phyloP scores from a whole-genome alignment of 1,140 invertebrate genomes.

The Aleiodes sp. region DNA sequence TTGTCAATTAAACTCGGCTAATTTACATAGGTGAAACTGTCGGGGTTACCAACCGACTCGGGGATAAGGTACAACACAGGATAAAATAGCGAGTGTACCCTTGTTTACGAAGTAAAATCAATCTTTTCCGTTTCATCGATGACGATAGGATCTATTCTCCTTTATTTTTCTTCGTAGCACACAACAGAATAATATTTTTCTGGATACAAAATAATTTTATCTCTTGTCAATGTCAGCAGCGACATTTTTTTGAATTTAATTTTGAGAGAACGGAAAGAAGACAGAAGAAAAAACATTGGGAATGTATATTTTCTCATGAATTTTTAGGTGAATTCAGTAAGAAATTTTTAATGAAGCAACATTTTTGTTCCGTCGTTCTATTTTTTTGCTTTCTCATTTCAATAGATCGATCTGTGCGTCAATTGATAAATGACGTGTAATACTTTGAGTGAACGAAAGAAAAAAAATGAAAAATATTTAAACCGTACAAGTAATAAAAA shows the following conservation, averaged over 20 bases:
- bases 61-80: neutral
- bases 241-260: neutral
- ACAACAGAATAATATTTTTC: neutral
- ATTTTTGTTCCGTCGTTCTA: no score
- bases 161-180: no score
- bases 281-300: no score
- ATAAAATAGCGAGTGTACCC: neutral
- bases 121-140: neutral
- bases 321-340: no score
- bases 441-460: neutral
- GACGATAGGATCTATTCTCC: slow-evolving; percentile 5
- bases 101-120: neutral
- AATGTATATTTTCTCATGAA: no score
- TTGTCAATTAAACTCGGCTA: slow-evolving; percentile 57
- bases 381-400: no score
- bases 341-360: no score
- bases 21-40: slow-evolving; percentile 56
- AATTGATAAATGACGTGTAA: neutral
- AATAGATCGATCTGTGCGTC: neutral
- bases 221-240: neutral
- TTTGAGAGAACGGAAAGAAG: neutral
- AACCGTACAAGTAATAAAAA: slow-evolving; percentile 2
- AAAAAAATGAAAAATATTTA: slow-evolving; percentile 9
- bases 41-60: slow-evolving; percentile 49
- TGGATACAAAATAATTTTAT: neutral